Evolutionary conservation across 2,113 vertebrate species (phyloP), one percentile per base, ranked within the genome.

Genomic region (Chamaetylas fuelleborni): DNA sequence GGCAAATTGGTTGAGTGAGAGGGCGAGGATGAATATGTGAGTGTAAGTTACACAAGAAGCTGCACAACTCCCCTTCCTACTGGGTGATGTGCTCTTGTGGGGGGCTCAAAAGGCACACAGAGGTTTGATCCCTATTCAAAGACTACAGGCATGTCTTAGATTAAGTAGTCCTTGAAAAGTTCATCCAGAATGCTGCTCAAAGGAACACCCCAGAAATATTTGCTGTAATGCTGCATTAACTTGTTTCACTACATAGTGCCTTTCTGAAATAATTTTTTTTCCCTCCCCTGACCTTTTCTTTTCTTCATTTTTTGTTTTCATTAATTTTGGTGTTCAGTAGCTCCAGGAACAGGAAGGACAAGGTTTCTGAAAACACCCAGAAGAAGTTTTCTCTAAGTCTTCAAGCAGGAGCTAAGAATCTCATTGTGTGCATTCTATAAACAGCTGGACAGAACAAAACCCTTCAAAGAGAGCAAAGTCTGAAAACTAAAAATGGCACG

Each of bases 211-310:
- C 40, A 58, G 19, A 14, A 50, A 84, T n/a, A 34, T 1, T 69
- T 78, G n/a, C 14, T 81, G 15, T 61, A 51, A 43, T 36, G 23
- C 28, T 69, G 3, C 26, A 61, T 65, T 66, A 56, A 11, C 16
- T 57, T 48, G 22, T 69, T 89, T 81, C 2, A 3, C 8, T n/a
- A 43, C 11, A 11, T 29, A 73, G 31, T 38, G 28, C 11, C 31
- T 64, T 56, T 80, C 45, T 42, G 38, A 60, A 36, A 81, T 15
- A 38, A n/a, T 15, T 33, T 13, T 28, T n/a, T 29, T 20, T 3
- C 20, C 7, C 2, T 38, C 8, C 5, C 2, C 7, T 3, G 5
- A 36, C 36, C 36, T 36, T 36, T 36, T 4, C 8, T 11, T 19
- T 45, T n/a, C 24, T 66, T 15, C 3, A 9, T 42, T 66, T 40